Evolutionary conservation across 2,888 invertebrate species (phyloP).

Genomic region (Monopis laevigella): DNA sequence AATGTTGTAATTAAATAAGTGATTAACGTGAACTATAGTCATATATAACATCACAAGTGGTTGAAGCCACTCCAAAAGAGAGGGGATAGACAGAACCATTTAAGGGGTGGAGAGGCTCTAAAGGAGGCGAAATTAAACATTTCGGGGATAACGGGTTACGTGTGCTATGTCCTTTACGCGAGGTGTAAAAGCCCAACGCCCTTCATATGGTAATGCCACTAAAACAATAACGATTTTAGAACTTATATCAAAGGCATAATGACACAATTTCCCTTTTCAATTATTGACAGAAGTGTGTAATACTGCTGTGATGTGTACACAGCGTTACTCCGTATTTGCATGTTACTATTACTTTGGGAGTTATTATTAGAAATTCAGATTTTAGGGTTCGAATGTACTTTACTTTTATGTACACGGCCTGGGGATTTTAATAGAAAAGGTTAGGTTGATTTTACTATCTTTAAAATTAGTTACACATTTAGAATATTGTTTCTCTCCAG

Average conservation of each 20-base stretch:
- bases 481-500: too few species aligned
- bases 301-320: too few species aligned
- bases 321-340: too few species aligned
- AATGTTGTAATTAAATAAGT: conserved; percentile 63
- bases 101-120: neutral
- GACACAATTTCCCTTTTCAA: too few species aligned
- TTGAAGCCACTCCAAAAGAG: conserved; percentile 29
- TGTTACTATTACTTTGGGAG: conserved; percentile 44
- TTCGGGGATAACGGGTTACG: conserved; percentile 58
- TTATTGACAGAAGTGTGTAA: too few species aligned
- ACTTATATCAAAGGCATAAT: too few species aligned
- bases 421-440: conserved; percentile 1
- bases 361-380: conserved; percentile 60
- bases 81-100: conserved; percentile 9
- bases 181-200: conserved; percentile 2
- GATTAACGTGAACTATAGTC: conserved; percentile 58
- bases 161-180: conserved; percentile 41
- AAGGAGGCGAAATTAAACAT: conserved; percentile 59
- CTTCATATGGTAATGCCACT: too few species aligned
- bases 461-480: too few species aligned
- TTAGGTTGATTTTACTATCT: conserved; percentile 4
- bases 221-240: too few species aligned
- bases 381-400: conserved; percentile 34
- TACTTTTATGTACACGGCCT: conserved; percentile 35
- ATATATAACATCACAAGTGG: conserved; percentile 56